These are phyloP conservation scores for Notarius lentiginosus DNA, from an alignment of 2,113 vertebrate species.

Conservation along the genomic window DNA sequence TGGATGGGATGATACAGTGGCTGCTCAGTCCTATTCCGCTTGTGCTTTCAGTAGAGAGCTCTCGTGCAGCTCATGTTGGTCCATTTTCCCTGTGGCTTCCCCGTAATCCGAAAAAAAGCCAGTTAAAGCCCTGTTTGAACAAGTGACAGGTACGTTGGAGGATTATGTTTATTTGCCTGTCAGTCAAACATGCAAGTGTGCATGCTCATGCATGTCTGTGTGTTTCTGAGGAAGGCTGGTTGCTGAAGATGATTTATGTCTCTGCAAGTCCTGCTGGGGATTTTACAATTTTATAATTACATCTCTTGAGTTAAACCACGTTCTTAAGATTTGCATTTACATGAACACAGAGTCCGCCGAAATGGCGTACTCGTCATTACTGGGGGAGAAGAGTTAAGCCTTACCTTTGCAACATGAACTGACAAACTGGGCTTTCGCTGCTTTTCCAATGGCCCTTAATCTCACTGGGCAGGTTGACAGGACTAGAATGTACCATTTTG, in stretches of 20 bases:
- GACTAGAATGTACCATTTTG: neutral
- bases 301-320: neutral
- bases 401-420: neutral
- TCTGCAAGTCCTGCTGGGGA: neutral
- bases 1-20: conserved; percentile 21
- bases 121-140: conserved; percentile 56
- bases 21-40: neutral
- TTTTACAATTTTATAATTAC: conserved; percentile 22
- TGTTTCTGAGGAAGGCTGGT: neutral
- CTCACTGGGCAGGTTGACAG: neutral
- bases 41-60: conserved; percentile 15
- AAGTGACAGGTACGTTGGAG: conserved; percentile 52
- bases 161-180: conserved; percentile 55
- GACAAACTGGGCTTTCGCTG: neutral
- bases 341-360: neutral
- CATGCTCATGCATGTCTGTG: conserved; percentile 33
- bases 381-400: neutral
- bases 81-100: conserved; percentile 28
- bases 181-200: conserved; percentile 52
- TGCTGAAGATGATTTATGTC: neutral
- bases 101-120: conserved; percentile 55
- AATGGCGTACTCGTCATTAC: neutral
- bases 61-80: conserved; percentile 34
- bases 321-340: conserved; percentile 14
- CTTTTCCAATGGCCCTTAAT: neutral